phyloP scores from a whole-genome alignment of 2,888 invertebrate species.

The Euzetes globulus region DNA sequence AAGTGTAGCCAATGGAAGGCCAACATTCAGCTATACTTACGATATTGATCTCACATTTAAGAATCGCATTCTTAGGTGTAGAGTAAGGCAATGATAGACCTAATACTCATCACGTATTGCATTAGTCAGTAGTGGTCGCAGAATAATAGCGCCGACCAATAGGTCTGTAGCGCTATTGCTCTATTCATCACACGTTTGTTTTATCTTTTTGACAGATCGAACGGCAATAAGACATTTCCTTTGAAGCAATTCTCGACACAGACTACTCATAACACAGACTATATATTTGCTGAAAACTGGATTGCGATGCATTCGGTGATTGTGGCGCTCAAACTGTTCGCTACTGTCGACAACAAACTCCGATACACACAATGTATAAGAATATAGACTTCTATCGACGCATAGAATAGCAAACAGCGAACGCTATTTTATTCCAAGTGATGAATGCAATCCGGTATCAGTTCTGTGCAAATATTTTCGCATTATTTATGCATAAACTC shows the following conservation, averaged over 20 bases:
- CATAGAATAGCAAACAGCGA: not conserved
- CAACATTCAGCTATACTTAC: not conserved
- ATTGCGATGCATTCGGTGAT: not conserved
- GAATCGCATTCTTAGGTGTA: not conserved
- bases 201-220: slow-evolving; percentile 18
- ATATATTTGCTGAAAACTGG: not conserved
- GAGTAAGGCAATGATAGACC: not conserved
- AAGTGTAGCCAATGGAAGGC: not conserved
- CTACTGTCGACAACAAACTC: not conserved
- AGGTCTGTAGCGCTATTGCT: slow-evolving; percentile 4
- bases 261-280: not conserved
- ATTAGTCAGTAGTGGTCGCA: slow-evolving; percentile 15
- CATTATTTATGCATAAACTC: slow-evolving; percentile 26
- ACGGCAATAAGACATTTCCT: slow-evolving; percentile 30
- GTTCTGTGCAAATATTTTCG: slow-evolving; percentile 24
- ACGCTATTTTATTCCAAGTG: not conserved
- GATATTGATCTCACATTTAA: not conserved
- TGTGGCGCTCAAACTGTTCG: not conserved
- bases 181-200: slow-evolving; percentile 27
- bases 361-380: too few relatives aligned
- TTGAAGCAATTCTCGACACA: not conserved
- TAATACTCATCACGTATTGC: slow-evolving; percentile 19
- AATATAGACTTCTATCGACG: not conserved
- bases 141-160: not conserved
- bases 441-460: slow-evolving; percentile 17